These are phyloP conservation scores for Drosophila setifemur DNA, from an alignment of 1,140 invertebrate species.

Conservation along the genomic window DNA sequence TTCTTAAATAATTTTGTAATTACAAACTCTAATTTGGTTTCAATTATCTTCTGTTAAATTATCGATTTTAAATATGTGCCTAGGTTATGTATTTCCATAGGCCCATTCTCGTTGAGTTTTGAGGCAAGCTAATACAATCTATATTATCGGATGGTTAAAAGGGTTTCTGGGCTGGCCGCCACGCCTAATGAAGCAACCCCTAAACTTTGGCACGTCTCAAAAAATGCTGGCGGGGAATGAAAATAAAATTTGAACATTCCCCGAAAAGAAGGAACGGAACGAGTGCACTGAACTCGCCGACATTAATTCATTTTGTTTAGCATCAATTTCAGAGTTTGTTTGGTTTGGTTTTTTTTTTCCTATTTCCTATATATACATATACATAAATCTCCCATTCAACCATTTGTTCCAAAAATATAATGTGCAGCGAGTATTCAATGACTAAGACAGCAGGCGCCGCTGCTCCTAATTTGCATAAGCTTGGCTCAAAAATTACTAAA, in stretches of 20 bases:
- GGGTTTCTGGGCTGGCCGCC: conserved; percentile 19
- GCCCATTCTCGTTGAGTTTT: too few relatives aligned
- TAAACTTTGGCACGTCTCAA: conserved; percentile 72
- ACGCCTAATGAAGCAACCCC: conserved; percentile 75
- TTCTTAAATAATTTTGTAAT: too few relatives aligned
- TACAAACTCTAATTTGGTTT: too few relatives aligned
- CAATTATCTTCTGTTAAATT: background rate
- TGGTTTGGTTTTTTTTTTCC: conserved; percentile 16
- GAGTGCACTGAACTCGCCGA: conserved; percentile 60
- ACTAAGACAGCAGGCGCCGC: conserved; percentile 29
- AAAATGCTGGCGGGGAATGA: conserved; percentile 29
- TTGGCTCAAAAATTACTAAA: conserved; percentile 23
- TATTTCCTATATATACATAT: conserved; percentile 25
- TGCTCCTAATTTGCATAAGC: conserved; percentile 68
- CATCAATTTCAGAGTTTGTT: conserved; percentile 24
- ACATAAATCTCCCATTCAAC: conserved; percentile 21
- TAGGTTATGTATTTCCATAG: too few relatives aligned
- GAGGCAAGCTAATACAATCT: too few relatives aligned
- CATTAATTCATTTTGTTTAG: conserved; percentile 27
- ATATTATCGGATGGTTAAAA: conserved; percentile 20
- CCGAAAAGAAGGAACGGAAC: too few relatives aligned
- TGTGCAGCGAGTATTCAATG: conserved; percentile 21
- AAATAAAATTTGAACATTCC: conserved; percentile 15
- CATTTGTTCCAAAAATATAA: conserved; percentile 40
- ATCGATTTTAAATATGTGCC: too few relatives aligned